Conservation (phyloP, 2,797 vertebrate genomes). For the Holocentrus rufus region DNA sequence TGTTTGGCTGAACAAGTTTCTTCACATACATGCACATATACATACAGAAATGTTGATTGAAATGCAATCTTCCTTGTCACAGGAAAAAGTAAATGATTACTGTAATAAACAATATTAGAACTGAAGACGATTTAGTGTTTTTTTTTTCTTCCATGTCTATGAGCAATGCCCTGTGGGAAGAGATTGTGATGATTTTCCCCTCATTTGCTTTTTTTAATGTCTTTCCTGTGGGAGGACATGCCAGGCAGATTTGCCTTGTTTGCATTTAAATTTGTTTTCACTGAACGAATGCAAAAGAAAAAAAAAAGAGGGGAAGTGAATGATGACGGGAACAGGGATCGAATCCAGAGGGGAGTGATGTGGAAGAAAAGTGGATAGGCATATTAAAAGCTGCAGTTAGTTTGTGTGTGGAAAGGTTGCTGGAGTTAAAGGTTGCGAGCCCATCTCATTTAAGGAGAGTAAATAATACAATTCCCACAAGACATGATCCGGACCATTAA, state of each 20-base stretch:
- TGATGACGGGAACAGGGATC: conserved; percentile 44
- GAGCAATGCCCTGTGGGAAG: conserved; percentile 26
- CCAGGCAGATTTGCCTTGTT: conserved; percentile 63
- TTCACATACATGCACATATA: conserved; percentile 38
- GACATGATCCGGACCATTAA: conserved; percentile 44
- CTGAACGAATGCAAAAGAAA: conserved; percentile 24
- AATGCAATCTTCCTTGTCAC: conserved; percentile 45
- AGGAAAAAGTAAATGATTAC: conserved; percentile 22
- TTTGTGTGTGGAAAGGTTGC: not conserved
- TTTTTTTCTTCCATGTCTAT: conserved; percentile 15
- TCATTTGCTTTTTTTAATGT: conserved; percentile 58
- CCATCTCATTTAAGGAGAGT: conserved; percentile 28
- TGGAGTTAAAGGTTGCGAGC: conserved; percentile 17
- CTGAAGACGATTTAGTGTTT: conserved; percentile 31
- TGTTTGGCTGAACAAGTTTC: conserved; percentile 35
- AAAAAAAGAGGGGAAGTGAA: conserved; percentile 26
- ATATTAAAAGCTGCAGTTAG: conserved; percentile 31
- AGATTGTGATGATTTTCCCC: conserved; percentile 57
- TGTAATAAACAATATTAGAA: conserved; percentile 55
- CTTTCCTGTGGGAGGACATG: conserved; percentile 64
- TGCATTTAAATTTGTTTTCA: conserved; percentile 73
- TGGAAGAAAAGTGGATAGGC: conserved; percentile 41
- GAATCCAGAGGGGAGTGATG: conserved; percentile 50
- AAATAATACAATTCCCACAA: conserved; percentile 36
- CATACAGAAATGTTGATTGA: conserved; percentile 30